Base-by-base conservation (phyloP, 2,888 invertebrate genomes). In the Thymelicus sylvestris region DNA sequence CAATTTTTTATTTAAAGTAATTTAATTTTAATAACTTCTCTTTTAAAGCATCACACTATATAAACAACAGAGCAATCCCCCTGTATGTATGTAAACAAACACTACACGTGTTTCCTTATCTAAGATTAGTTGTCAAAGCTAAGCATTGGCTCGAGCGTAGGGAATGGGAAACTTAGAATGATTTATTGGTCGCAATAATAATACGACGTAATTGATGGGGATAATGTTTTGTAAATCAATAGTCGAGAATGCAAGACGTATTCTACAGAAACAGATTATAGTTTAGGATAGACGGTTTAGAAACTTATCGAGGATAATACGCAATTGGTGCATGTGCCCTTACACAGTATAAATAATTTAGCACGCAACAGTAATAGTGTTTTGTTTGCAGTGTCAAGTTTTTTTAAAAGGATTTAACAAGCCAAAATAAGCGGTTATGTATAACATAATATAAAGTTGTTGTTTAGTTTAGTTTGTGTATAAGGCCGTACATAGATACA, bases 101-200 rank as follows among this genome's bases (percentile, higher is more conserved):
- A 85, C 82, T 83, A 90, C 91, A 91, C 90, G 90, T 92, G 91
- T 74, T 71, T 74, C 75, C 80, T 88, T 89, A 91, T 90, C 90
- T 85, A 70, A 84, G 89, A 87, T 88, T 86, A 86, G 83, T 81
- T 80, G 78, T 80, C 80, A 78, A 80, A 79, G 72, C 66, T 74
- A 66, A 76, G 74, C 73, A 65, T 73, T 73, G 70, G 61, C 62
- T 66, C 57, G 38, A 71, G 65, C 50, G 76, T 72, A 65, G 82
- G 85, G 86, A 86, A 83, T 82, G 83, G 79, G 85, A 88, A 91
- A 91, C 90, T 84, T 85, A 87, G 79, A 88, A 89, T 91, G 91
- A 93, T 92, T 90, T 89, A 92, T 91, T 83, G 77, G 74, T 77
- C 82, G 81, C 78, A 73, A 79, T 71, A 57, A 61, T 66, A 41